Base-by-base conservation (phyloP, 2,797 vertebrate species). In the Emys orbicularis region DNA sequence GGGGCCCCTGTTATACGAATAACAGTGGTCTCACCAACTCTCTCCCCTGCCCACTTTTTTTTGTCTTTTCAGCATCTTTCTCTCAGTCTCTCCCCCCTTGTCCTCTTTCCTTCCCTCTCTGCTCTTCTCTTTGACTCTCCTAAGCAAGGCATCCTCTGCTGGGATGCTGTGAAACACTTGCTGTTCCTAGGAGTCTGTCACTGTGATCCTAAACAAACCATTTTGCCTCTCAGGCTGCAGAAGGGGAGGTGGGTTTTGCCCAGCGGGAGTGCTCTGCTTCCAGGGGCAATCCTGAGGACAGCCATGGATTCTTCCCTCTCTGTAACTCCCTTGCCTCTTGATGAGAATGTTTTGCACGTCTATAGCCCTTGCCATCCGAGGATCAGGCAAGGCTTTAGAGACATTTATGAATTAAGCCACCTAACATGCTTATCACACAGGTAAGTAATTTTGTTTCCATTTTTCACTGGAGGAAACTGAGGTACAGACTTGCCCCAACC, bases 111-210 rank as follows among this genome's bases (percentile, higher is more conserved):
- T 88, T 84, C 25, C 56, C 11, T 44, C 18, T 49, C 65, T 6
- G 0, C 81, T 76, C 34, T 2, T 76, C 8, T 72, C 41, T 21
- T 68, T 21, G 9, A 50, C 5, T 82, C 18, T 19, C 2, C 5
- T 57, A 53, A 61, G n/a, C 47, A 93, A 90, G 89, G 2, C 27
- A 15, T 23, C 56, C 86, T 89, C 12, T 88, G n/a, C 86, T 57
- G 19, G 27, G 59, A 81, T 3, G 12, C 41, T 53, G 50, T 61
- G 74, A 18, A 47, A 65, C 19, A 37, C 25, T 61, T 59, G 31
- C 31, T 56, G 41, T 49, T 49, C 65, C 77, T 49, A 77, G 11
- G 41, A 77, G 10, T 23, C 50, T 47, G 29, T 76, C 74, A 49
- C 41, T 49, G 5, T 47, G 27, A 83, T 15, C 57, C 86, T 27